Evolutionary conservation across 1,140 invertebrate genomes (phyloP).

Genomic region (Galleria mellonella): DNA sequence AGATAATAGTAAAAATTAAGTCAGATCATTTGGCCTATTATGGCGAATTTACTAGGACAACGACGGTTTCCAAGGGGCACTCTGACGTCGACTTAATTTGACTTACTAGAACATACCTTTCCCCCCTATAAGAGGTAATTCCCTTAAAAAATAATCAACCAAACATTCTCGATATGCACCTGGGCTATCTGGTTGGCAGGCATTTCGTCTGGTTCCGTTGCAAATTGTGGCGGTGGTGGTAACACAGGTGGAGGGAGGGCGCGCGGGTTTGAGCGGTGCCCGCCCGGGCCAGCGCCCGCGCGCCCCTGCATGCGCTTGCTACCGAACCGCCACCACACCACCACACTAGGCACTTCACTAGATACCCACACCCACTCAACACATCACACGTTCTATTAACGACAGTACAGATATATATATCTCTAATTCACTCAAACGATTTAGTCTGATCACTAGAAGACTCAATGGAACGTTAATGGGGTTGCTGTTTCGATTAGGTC

Average conservation of each 20-base stretch:
- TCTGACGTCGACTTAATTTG: too few relatives aligned
- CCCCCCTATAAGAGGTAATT: too few relatives aligned
- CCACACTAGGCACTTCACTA: slow-evolving; percentile 10
- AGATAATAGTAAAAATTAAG: too few relatives aligned
- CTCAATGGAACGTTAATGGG: background rate
- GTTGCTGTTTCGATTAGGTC: background rate
- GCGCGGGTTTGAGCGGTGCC: slow-evolving; percentile 62
- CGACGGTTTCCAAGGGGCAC: too few relatives aligned
- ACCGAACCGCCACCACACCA: slow-evolving; percentile 32
- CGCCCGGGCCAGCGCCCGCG: slow-evolving; percentile 62
- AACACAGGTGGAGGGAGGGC: slow-evolving; percentile 60
- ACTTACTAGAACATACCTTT: too few relatives aligned
- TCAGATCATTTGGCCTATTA: too few relatives aligned
- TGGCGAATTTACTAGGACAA: too few relatives aligned
- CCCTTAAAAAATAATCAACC: too few relatives aligned
- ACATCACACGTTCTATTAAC: slow-evolving; percentile 2
- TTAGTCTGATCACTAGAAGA: background rate
- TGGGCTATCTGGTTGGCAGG: slow-evolving; percentile 64
- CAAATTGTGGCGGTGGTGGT: slow-evolving; percentile 68
- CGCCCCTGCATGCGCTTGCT: slow-evolving; percentile 65
- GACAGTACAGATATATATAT: background rate
- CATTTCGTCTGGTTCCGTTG: slow-evolving; percentile 59
- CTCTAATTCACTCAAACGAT: background rate
- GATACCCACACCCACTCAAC: slow-evolving; percentile 9
- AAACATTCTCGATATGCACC: slow-evolving; percentile 17